Evolutionary conservation across 2,113 vertebrate genomes (phyloP), one percentile per base, ranked within the genome.

Genomic region (Sinocyclocheilus anshuiensis): DNA sequence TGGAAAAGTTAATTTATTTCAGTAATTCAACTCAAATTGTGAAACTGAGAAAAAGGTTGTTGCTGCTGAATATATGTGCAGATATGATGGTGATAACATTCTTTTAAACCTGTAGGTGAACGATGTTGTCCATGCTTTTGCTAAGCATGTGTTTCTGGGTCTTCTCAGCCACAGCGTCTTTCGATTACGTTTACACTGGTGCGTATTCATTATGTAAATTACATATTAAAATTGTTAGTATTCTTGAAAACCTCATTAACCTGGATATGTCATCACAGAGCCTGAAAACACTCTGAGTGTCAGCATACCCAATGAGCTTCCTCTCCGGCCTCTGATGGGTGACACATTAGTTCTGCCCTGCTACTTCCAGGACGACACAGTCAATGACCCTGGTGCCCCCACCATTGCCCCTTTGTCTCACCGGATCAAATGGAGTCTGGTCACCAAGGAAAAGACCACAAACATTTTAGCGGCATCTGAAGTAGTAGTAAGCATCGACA

Each of bases 341-440:
- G 95, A 86, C 87, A 92, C 94, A 1, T 8, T 99, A 89, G 93
- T 94, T 61, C 95, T 99, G 80, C 97, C 97, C 0, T 99, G 98
- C 86, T 97, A 96, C 91, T 99, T 98, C 93, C 94, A 95, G 84
- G 96, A 98, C 91, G 95, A 96, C 18, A 93, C 96, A 53, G 92
- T 96, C 42, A 93, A 95, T 2, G 97, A 97, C 87, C 95, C 95
- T 15, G 97, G 95, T 1, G 94, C 96, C 5, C 96, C 96, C 45
- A 93, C 91, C 78, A 93, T 95, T 0, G 22, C 90, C 1, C 95
- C 97, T 3, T 93, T 98, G 4, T 89, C 96, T 39, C 96, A 98
- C 1, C 95, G 97, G 57, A 98, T 99, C 93, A 99, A 98, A 91
- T 99, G 98, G 98, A 99, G 96, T 92, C 94, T 93, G 11, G 82